A percentile compares a stretch with the other conserved stretches of the same genome.
Evolutionary conservation across 53 echinoderm and acorn worm species (phyloP).

Genomic region (Echinometra lucunter): DNA sequence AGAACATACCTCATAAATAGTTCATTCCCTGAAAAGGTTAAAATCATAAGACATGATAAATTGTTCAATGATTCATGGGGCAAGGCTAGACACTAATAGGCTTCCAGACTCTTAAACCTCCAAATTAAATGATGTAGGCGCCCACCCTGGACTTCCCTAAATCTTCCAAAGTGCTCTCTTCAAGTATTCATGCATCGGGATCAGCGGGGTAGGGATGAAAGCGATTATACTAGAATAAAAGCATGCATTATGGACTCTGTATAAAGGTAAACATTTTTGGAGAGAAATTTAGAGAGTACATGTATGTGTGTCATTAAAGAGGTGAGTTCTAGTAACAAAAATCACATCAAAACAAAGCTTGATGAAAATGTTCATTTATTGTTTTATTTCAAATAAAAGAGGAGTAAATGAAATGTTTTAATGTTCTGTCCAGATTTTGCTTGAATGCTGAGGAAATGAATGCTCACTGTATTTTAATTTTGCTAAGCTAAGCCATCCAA

Average conservation of each 20-base stretch:
- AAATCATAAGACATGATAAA: neutral
- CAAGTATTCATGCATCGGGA: neutral
- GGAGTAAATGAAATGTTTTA: neutral
- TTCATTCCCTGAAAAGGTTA: slow-evolving; percentile 3
- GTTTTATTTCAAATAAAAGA: neutral
- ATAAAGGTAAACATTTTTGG: neutral
- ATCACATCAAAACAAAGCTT: neutral
- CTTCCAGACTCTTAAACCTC: slow-evolving; percentile 20
- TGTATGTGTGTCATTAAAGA: neutral
- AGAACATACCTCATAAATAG: slow-evolving; percentile 32
- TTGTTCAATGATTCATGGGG: neutral
- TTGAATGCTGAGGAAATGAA: neutral
- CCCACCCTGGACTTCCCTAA: neutral
- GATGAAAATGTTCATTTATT: neutral
- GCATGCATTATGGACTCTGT: neutral
- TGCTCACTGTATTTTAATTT: too few relatives aligned
- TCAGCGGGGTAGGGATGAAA: neutral
- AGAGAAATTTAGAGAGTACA: neutral
- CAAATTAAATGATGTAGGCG: slow-evolving; percentile 14
- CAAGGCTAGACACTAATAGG: slow-evolving; percentile 5
- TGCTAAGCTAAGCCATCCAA: too few relatives aligned
- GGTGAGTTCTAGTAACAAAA: neutral
- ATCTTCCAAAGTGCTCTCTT: neutral
- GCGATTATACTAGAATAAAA: neutral
- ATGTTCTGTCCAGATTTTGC: neutral